Percentiles rank a stretch among this genome's conserved stretches.
Evolutionary conservation across 2,113 vertebrate genomes (phyloP).

Genomic region (Cynopterus brachyotis): DNA sequence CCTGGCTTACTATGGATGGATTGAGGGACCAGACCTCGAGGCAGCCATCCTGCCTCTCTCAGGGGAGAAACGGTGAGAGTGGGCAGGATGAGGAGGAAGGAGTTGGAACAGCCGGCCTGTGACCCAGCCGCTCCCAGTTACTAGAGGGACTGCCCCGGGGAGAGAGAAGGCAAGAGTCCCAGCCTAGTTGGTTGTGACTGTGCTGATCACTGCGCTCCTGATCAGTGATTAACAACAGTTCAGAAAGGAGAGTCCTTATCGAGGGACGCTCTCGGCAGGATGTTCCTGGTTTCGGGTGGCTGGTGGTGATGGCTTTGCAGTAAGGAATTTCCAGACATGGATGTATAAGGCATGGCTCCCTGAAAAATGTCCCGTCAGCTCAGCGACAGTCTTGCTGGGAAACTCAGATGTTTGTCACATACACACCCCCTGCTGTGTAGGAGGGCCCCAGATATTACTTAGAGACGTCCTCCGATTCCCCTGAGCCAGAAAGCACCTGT

Average conservation of each 20-base stretch:
- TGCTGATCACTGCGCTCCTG: not conserved
- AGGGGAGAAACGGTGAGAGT: not conserved
- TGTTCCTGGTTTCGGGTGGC: not conserved
- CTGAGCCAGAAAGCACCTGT: not conserved
- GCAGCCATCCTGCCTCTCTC: not conserved
- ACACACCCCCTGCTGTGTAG: not conserved
- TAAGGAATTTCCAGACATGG: not conserved
- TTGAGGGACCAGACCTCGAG: not conserved
- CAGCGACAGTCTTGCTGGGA: not conserved
- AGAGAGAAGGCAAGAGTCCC: not conserved
- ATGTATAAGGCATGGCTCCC: not conserved
- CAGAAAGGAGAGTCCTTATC: not conserved
- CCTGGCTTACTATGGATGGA: not conserved
- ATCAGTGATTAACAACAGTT: not conserved
- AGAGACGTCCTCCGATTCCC: not conserved
- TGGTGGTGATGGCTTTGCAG: not conserved
- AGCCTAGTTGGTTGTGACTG: not conserved
- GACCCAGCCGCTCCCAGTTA: not conserved
- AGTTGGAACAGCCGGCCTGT: not conserved
- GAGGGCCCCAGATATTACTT: not conserved
- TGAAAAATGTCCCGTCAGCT: not conserved
- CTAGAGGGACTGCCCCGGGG: not conserved
- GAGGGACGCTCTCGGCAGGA: not conserved
- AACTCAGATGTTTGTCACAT: not conserved
- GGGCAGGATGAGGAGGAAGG: not conserved